Conservation (phyloP, 2,888 invertebrate species). For the Clostera curtula region DNA sequence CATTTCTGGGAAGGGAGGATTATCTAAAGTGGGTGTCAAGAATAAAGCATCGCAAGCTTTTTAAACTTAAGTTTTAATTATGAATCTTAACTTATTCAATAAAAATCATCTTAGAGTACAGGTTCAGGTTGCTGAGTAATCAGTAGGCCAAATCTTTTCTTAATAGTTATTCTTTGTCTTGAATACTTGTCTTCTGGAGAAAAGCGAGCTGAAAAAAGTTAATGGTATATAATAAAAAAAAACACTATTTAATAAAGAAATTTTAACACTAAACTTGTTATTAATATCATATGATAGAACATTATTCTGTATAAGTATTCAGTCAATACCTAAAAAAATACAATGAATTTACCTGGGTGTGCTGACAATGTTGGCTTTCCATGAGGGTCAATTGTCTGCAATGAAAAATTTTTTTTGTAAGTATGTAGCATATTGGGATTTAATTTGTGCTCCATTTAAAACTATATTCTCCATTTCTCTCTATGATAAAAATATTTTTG, state of each 20-base stretch:
- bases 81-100: slow-evolving; percentile 3
- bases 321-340: slow-evolving; percentile 2
- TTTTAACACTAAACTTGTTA: too few species aligned
- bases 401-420: slow-evolving; percentile 29
- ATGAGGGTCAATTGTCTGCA: slow-evolving; percentile 84
- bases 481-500: too few species aligned
- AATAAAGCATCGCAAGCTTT: too few species aligned
- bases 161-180: slow-evolving; percentile 89
- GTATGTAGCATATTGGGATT: not conserved
- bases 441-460: too few species aligned
- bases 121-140: slow-evolving; percentile 88
- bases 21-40: too few species aligned
- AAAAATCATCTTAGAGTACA: slow-evolving; percentile 26
- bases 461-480: too few species aligned
- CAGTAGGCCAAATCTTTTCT: slow-evolving; percentile 91
- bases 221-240: too few species aligned
- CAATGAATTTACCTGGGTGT: slow-evolving; percentile 80
- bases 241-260: too few species aligned
- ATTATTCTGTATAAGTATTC: too few species aligned
- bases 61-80: too few species aligned
- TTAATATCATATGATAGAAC: too few species aligned
- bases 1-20: too few species aligned
- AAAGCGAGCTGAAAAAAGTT: slow-evolving; percentile 84
- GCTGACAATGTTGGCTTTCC: slow-evolving; percentile 91
- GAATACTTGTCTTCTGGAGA: slow-evolving; percentile 97